Conservation (phyloP, 2,113 vertebrate species). For the Neodon shergylaensis region DNA sequence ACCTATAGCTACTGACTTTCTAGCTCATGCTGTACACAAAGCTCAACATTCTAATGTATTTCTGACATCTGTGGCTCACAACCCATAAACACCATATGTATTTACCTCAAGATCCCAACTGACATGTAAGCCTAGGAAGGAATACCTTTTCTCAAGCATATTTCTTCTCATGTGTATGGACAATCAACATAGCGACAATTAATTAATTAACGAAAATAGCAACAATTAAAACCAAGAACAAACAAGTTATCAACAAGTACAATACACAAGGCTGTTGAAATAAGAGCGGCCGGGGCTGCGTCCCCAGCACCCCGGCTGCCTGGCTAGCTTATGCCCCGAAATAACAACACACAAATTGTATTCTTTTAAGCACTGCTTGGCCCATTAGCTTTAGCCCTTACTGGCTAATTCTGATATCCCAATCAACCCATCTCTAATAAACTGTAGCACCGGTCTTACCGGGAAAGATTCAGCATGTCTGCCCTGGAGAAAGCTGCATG, state of each 20-base stretch:
- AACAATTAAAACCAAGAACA: slow-evolving; percentile 10
- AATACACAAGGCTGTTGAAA: not conserved
- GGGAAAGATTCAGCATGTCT: no score
- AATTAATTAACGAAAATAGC: not conserved
- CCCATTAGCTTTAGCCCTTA: no score
- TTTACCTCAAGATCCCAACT: slow-evolving; percentile 59
- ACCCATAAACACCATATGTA: slow-evolving; percentile 36
- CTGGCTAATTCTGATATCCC: no score
- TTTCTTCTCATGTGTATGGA: not conserved
- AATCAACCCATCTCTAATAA: no score
- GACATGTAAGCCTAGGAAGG: not conserved
- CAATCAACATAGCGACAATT: not conserved
- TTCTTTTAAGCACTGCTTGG: no score
- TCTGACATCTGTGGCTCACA: slow-evolving; percentile 51
- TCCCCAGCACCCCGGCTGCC: no score
- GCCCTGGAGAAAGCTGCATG: no score
- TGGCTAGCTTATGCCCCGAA: no score
- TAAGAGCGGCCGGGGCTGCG: no score
- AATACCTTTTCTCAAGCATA: slow-evolving; percentile 1
- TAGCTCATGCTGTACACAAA: slow-evolving; percentile 36
- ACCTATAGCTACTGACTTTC: slow-evolving; percentile 10
- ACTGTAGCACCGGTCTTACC: no score
- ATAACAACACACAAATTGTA: no score
- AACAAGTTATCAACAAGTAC: slow-evolving; percentile 1
- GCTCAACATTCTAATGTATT: slow-evolving; percentile 39